Conservation (phyloP, 2,888 invertebrate species). For the Argynnis bischoffii region DNA sequence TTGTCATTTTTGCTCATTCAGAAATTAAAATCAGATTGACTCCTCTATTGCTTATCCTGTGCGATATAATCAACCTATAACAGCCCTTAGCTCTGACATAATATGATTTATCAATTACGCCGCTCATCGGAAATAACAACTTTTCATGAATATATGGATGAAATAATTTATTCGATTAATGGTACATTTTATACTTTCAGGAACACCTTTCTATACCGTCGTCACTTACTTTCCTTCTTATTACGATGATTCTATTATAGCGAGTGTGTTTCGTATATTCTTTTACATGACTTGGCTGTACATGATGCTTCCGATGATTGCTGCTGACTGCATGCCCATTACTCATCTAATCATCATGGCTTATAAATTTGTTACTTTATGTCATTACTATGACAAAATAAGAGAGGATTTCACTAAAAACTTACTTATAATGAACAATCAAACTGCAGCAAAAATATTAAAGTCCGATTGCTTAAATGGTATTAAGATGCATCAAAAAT, state of each 20-base stretch:
- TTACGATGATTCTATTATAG: slow-evolving; percentile 55
- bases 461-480: slow-evolving; percentile 61
- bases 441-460: slow-evolving; percentile 53
- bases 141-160: too few species aligned
- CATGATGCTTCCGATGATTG: slow-evolving; percentile 77
- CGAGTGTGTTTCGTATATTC: slow-evolving; percentile 59
- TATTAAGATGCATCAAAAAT: slow-evolving; percentile 66
- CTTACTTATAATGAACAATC: slow-evolving; percentile 47
- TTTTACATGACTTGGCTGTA: slow-evolving; percentile 71
- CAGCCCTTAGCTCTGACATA: too few species aligned
- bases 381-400: slow-evolving; percentile 60
- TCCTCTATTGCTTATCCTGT: too few species aligned
- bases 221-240: slow-evolving; percentile 69
- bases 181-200: slow-evolving; percentile 46
- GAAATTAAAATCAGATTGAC: too few species aligned
- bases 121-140: too few species aligned
- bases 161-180: too few species aligned
- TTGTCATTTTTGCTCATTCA: too few species aligned
- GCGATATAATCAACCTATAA: too few species aligned
- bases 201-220: slow-evolving; percentile 69
- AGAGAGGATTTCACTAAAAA: slow-evolving; percentile 55
- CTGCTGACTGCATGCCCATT: slow-evolving; percentile 71
- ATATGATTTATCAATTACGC: too few species aligned
- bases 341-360: slow-evolving; percentile 63
- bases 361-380: slow-evolving; percentile 65